Evolutionary conservation across 2,113 vertebrate genomes (phyloP).

Genomic region (Brachionichthys hirsutus): DNA sequence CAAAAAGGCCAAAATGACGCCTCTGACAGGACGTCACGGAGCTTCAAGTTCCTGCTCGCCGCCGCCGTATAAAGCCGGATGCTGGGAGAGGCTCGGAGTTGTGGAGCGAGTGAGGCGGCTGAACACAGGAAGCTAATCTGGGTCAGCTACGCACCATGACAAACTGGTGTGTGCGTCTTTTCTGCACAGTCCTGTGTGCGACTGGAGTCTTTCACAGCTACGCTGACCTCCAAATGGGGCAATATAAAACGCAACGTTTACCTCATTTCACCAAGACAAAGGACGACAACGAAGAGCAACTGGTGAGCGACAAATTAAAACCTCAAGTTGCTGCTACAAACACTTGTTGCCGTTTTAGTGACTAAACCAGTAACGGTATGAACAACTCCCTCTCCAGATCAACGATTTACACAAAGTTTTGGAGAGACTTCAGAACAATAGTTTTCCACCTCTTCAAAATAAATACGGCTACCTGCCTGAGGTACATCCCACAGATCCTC

Average conservation of each 20-base stretch:
- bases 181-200: conserved; percentile 49
- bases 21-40: conserved; percentile 38
- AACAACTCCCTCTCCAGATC: conserved; percentile 45
- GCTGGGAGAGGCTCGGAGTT: conserved; percentile 35
- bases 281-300: conserved; percentile 59
- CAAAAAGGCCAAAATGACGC: conserved; percentile 19
- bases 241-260: conserved; percentile 49
- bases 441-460: conserved; percentile 56
- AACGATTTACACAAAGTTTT: conserved; percentile 64
- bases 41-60: conserved; percentile 42
- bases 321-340: neutral
- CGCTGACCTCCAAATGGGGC: conserved; percentile 32
- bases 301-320: conserved; percentile 55
- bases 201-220: conserved; percentile 33
- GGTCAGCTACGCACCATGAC: conserved; percentile 60
- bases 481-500: conserved; percentile 37
- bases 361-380: neutral
- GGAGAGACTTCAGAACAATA: conserved; percentile 65
- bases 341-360: neutral
- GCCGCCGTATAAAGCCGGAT: conserved; percentile 52
- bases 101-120: conserved; percentile 16
- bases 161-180: conserved; percentile 31
- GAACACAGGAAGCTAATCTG: conserved; percentile 59
- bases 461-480: conserved; percentile 59
- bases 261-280: conserved; percentile 47